Evolutionary conservation across 2,113 vertebrate genomes (phyloP), one percentile per base, ranked within the genome.

Genomic region (Chionodraco myersi): DNA sequence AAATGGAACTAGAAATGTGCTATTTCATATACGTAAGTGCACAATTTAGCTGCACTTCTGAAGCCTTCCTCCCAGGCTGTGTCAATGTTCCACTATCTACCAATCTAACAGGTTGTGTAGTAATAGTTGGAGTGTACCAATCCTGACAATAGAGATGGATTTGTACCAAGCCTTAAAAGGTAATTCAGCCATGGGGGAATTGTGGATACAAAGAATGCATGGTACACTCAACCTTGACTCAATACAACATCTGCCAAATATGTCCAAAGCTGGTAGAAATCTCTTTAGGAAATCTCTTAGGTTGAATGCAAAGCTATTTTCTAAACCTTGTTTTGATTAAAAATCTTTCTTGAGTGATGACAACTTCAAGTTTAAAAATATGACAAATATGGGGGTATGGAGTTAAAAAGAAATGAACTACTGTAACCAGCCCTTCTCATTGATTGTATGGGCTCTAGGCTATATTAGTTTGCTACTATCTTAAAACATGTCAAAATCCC

Each of bases 91-190:
- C 1, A 49, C 45, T 3, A 21, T 26, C 0, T 60, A 52, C 56
- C 57, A n/a, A 47, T 71, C 9, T 26, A 74, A 54, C 15, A 9
- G 4, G 5, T 18, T 69, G 44, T 49, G 52, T 68, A 58, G 51
- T 72, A 44, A 57, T 56, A 34, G 16, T 21, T 51, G 63, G 49
- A 53, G 60, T 70, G 36, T 30, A 23, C 8, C 18, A 77, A 5
- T 76, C 15, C 16, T 34, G 45, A 9, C 14, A 45, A 10, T 9
- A 9, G 34, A 48, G 52, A 54, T n/a, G 21, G 47, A 53, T 52
- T 26, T 34, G 26, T 6, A 21, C 7, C 26, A 2, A 30, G 51
- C 45, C 51, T 64, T 8, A 48, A 13, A 30, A 66, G 7, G 26
- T 2, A 5, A 10, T 4, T 3, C n/a, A 34, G 30, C 51, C n/a